Base-by-base conservation (phyloP, 2,888 invertebrate species). In the Tetragonisca angustula region DNA sequence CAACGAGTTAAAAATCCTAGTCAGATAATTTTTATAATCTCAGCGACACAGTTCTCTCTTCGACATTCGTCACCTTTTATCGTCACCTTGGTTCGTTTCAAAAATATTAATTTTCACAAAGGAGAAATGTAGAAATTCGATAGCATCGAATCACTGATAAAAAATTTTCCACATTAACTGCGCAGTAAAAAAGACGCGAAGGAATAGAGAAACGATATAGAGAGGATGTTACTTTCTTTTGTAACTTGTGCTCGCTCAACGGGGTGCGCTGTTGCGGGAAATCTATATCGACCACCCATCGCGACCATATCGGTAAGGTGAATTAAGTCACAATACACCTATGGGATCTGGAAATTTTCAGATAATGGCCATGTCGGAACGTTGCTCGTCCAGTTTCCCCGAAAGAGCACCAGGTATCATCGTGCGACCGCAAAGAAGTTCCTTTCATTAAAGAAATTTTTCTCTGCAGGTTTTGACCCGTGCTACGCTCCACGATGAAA, bases 321-420 rank as follows among this genome's bases (percentile, higher is more conserved):
- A 90, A 91, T 92, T 90, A 91, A 90, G 86, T 85, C 79, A 92
- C 92, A 92, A 92, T 92, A 76, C 87, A 19, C 62, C 86, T 81
- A 84, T 76, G 85, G 88, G 88, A 89, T 89, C 87, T 87, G 88
- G 85, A 88, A 90, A 90, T 91, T 84, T 83, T 84, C 84, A 85
- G 88, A 91, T 90, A 91, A 91, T 91, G 81, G 88, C 78, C n/a
- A 21, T 54, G 13, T 65, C 71, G 72, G 82, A 83, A 80, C 43
- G 9, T 32, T 52, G 65, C 64, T 74, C 85, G 86, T 77, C 81
- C 80, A 68, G 73, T 89, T 86, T 79, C 76, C 76, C 70, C 64
- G 50, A 49, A 49, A 11, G 9, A 43, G 36, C 78, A 65, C 74
- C 85, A 89, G 89, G 85, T 79, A 83, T 82, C 80, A 68, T 56